Conservation (phyloP, 2,888 invertebrate species). For the Abrostola tripartita region DNA sequence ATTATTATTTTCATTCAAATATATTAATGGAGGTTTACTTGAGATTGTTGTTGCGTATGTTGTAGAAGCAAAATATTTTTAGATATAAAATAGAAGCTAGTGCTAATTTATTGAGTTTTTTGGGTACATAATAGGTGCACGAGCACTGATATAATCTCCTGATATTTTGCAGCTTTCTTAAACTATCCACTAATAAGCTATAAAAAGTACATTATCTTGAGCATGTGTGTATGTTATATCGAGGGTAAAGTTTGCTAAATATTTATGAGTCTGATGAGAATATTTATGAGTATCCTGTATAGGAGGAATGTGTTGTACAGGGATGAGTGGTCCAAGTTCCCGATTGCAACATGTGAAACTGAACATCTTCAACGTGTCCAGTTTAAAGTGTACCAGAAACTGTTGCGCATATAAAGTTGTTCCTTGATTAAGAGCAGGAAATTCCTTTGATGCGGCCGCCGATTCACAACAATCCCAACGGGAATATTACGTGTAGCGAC, state of each 20-base stretch:
- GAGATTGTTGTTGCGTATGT: constrained; percentile 1
- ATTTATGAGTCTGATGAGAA: constrained; percentile 23
- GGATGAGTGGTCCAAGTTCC: constrained; percentile 45
- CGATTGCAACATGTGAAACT: constrained; percentile 60
- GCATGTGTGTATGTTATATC: constrained; percentile 16
- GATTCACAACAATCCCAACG: constrained; percentile 79
- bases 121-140: constrained; percentile 1
- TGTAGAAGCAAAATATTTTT: constrained; percentile 2
- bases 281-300: constrained; percentile 33
- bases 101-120: constrained; percentile 7
- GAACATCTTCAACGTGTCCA: constrained; percentile 62
- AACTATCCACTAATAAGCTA: constrained; percentile 6
- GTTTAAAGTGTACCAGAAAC: constrained; percentile 71
- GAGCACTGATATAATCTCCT: constrained; percentile 29
- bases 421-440: constrained; percentile 81
- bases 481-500: constrained; percentile 75
- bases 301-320: constrained; percentile 16
- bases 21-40: constrained; percentile 20
- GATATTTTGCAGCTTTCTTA: constrained; percentile 23
- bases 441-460: constrained; percentile 81
- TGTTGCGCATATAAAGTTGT: constrained; percentile 73
- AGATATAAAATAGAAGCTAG: not conserved
- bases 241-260: constrained; percentile 25
- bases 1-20: constrained; percentile 22
- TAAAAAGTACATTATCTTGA: constrained; percentile 15